Evolutionary conservation across 2,113 vertebrate species (phyloP).

Genomic region (Willisornis vidua): DNA sequence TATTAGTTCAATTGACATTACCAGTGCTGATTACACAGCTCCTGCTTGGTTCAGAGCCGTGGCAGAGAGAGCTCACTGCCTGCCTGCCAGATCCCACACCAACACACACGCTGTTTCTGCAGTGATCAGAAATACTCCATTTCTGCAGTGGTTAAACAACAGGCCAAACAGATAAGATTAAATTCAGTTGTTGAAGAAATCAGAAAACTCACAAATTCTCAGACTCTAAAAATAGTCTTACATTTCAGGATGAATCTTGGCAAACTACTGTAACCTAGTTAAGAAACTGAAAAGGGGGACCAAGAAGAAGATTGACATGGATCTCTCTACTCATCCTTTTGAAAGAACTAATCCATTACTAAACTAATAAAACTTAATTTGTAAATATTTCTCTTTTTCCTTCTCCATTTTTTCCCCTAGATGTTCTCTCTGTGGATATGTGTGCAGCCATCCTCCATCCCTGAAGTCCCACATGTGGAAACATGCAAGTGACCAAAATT

Average conservation of each 20-base stretch:
- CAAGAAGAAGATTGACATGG: not conserved
- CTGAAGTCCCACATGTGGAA: constrained; percentile 99
- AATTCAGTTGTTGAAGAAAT: not conserved
- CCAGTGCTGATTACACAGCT: not conserved
- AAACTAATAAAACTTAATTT: not conserved
- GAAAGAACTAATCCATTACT: not conserved
- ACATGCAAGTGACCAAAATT: constrained; percentile 98
- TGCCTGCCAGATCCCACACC: not conserved
- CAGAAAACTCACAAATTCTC: not conserved
- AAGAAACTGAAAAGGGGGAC: not conserved
- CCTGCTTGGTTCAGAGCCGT: not conserved
- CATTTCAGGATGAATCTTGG: not conserved
- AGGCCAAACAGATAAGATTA: not conserved
- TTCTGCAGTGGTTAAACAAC: not conserved
- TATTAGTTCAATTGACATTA: not conserved
- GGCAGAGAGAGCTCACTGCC: not conserved
- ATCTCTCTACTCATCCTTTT: not conserved
- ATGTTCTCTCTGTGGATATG: constrained; percentile 96
- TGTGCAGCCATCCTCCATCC: constrained; percentile 96
- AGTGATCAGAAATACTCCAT: not conserved
- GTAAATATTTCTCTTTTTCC: not conserved
- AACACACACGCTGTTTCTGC: not conserved
- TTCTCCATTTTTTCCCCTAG: constrained; percentile 64
- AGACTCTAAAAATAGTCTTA: not conserved
- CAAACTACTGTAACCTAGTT: not conserved